Evolutionary conservation across 2,113 vertebrate genomes (phyloP), one percentile per base, ranked within the genome.

Genomic region (Sapayoa aenigma): DNA sequence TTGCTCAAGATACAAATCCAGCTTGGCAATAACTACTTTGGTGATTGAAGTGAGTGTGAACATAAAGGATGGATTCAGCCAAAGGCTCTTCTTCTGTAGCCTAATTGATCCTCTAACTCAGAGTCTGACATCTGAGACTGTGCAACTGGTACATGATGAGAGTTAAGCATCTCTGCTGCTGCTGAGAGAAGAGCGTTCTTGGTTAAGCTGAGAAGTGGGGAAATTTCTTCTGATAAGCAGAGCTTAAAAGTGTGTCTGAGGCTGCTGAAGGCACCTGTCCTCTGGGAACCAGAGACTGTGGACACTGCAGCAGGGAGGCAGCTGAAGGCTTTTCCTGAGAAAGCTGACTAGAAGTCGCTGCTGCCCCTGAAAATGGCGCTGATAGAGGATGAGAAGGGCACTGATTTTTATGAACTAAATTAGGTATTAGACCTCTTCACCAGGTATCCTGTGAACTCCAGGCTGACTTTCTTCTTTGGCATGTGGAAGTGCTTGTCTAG

Each of bases 401-500:
- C 5, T 3, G 3, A 0, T 9, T 90, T 73, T 55, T 56, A 19
- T 39, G 18, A 41, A 15, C 37, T 37, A 16, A 16, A 71, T 82
- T 31, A 53, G 12, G 17, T 53, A 15, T 44, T 46, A 35, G 9
- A 17, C 16, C 12, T 10, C 46, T 62, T 47, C 4, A 1, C 14
- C 23, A 30, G 30, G 3, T 21, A 16, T 25, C n/a, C 0, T 67
- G 74, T 14, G n/a, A 24, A 63, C 9, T 18, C 8, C 5, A 11
- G 23, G 9, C 19, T 89, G 24, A 12, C 11, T 44, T 52, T 66
- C 15, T 41, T 81, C 69, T 50, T 77, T 62, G 46, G 9, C 44
- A 9, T 1, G 3, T 31, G 49, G 9, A 52, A 5, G 11, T 27
- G 28, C 2, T 0, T 12, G 27, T n/a, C 44, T 31, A 62, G 47